Base-by-base conservation (phyloP, 2,797 vertebrate genomes). In the Enoplosus armatus region DNA sequence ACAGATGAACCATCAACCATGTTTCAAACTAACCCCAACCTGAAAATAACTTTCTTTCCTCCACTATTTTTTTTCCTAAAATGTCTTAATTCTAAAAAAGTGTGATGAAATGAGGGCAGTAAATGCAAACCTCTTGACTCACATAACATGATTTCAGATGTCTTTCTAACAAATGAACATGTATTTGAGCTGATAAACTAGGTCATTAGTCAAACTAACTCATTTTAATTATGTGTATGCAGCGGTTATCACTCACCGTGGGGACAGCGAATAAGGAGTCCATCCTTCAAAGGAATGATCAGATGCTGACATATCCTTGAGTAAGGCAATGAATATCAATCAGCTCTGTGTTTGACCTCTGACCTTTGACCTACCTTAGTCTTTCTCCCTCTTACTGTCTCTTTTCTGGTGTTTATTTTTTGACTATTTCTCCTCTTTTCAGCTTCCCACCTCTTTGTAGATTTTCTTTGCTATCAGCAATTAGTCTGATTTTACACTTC, bases 261-360 rank as follows among this genome's bases (percentile, higher is more conserved):
- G 54, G 15, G 59, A 79, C 54, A 9, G 43, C 15, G 63, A 41
- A 27, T 12, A 15, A 73, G 24, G 5, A 3, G 29, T 1, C 3
- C 0, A 6, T 55, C 27, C 50, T n/a, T 58, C 2, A 29, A 22
- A 35, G 29, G 8, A 15, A 39, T 70, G 0, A 85, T 37, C 20
- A 55, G 59, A 72, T 12, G 26, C 33, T 48, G 20, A 79, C 3
- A 37, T 53, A 22, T 33, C 67, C 72, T 77, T 76, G 77, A 79
- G 31, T 18, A 77, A 78, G 16, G 54, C 51, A 59, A 33, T 67
- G 58, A 80, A 80, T 75, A 65, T 24, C 20, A 85, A 53, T 54
- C 54, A 71, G 27, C 18, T 55, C 27, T 0, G 2, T 22, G 67
- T 39, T 7, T 77, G 41, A 75, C 62, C 68, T 77, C 53, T 80